Evolutionary conservation across 2,797 vertebrate genomes (phyloP).

Genomic region (Clarias platycephalus): DNA sequence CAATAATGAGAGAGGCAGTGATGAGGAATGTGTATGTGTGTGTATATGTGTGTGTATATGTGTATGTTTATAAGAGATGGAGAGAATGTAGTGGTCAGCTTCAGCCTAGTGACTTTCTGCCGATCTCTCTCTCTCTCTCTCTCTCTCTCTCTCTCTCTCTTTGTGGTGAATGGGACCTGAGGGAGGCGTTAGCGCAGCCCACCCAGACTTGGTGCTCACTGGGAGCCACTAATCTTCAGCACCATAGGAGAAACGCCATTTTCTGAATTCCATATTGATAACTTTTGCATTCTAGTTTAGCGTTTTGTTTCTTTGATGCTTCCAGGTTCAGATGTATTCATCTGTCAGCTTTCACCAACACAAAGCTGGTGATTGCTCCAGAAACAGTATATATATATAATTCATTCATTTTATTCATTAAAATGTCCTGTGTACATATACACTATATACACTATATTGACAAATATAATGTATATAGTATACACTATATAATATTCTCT

Average conservation of each 20-base stretch:
- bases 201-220: slow-evolving; percentile 79
- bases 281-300: not conserved
- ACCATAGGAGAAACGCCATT: slow-evolving; percentile 34
- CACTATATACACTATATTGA: too few species aligned
- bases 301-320: not conserved
- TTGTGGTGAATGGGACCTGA: slow-evolving; percentile 76
- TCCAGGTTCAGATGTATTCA: not conserved
- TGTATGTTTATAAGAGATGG: slow-evolving; percentile 6
- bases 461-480: too few species aligned
- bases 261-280: not conserved
- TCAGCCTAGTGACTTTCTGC: slow-evolving; percentile 50
- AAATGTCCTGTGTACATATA: too few species aligned
- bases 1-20: slow-evolving; percentile 84
- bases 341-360: not conserved
- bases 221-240: slow-evolving; percentile 64
- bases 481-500: too few species aligned
- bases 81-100: not conserved
- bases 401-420: too few species aligned
- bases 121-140: not conserved
- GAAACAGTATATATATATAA: not conserved
- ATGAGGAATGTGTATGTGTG: slow-evolving; percentile 78
- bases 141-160: not conserved
- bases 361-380: not conserved
- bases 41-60: slow-evolving; percentile 32
- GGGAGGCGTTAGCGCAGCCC: slow-evolving; percentile 83